Evolutionary conservation across 2,113 vertebrate species (phyloP).

Genomic region (Dendropsophus ebraccatus): DNA sequence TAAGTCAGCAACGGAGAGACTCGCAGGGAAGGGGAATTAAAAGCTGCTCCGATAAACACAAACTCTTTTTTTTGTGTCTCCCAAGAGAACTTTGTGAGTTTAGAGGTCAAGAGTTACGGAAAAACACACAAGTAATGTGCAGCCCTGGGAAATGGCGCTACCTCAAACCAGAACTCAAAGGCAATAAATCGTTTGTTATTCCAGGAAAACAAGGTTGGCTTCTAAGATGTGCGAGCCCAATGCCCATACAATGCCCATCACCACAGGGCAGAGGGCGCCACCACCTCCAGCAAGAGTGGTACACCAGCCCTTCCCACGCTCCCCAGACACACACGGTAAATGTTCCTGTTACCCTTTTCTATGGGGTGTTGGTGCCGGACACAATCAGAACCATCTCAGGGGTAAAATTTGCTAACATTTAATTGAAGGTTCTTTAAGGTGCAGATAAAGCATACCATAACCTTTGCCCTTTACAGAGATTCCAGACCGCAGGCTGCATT

Average conservation of each 20-base stretch:
- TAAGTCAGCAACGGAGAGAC: slow-evolving; percentile 45
- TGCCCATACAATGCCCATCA: background rate
- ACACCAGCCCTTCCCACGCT: too few species aligned
- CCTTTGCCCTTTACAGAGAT: too few species aligned
- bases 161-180: background rate
- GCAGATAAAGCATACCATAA: too few species aligned
- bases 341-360: too few species aligned
- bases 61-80: slow-evolving; percentile 31
- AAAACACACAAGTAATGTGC: background rate
- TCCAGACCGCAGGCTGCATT: too few species aligned
- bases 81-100: slow-evolving; percentile 9
- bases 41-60: slow-evolving; percentile 55
- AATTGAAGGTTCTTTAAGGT: too few species aligned
- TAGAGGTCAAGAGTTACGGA: slow-evolving; percentile 8
- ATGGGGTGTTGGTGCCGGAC: too few species aligned
- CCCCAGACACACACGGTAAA: too few species aligned
- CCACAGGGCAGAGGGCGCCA: background rate
- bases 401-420: too few species aligned
- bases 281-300: background rate
- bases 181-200: background rate
- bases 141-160: background rate
- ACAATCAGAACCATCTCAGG: too few species aligned
- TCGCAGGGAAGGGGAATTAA: slow-evolving; percentile 50
- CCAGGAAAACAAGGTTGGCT: background rate
- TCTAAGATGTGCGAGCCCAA: background rate